phyloP scores from a whole-genome alignment of 2,888 invertebrate species.

The Suillia variegata region DNA sequence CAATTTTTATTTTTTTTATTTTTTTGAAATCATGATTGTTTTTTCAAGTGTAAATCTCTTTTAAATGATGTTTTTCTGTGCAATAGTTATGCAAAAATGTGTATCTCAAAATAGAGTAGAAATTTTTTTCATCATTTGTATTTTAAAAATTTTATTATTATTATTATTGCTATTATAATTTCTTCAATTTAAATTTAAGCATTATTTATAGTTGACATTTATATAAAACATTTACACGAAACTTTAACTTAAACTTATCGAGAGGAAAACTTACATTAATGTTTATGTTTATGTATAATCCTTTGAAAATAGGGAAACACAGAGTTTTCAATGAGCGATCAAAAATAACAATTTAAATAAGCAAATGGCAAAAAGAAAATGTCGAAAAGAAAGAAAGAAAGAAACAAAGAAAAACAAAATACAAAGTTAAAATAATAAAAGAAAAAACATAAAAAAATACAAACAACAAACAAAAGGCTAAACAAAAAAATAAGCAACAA shows the following conservation, averaged over 20 bases:
- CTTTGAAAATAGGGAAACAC: background rate
- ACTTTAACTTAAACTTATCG: too few species aligned
- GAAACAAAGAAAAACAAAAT: too few species aligned
- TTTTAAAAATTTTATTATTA: background rate
- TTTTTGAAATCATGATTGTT: background rate
- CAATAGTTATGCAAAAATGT: constrained; percentile 5
- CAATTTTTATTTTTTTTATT: background rate
- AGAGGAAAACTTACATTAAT: too few species aligned
- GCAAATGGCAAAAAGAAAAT: too few species aligned
- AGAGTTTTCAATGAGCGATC: background rate
- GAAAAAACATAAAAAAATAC: too few species aligned
- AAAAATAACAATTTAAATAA: too few species aligned
- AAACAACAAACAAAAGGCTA: too few species aligned
- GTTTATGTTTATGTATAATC: background rate
- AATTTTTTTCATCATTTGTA: constrained; percentile 1
- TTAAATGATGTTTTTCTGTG: constrained; percentile 5
- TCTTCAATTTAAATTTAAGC: background rate
- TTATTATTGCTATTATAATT: background rate
- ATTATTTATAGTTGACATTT: background rate
- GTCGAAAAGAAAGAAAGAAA: too few species aligned
- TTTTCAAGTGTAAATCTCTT: background rate
- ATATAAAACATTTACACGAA: too few species aligned
- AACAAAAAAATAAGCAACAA: background rate
- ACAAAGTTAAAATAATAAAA: too few species aligned
- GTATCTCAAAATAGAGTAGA: constrained; percentile 23